Base-by-base conservation (phyloP, 2,888 invertebrate genomes). In the Drosophila quinaria region DNA sequence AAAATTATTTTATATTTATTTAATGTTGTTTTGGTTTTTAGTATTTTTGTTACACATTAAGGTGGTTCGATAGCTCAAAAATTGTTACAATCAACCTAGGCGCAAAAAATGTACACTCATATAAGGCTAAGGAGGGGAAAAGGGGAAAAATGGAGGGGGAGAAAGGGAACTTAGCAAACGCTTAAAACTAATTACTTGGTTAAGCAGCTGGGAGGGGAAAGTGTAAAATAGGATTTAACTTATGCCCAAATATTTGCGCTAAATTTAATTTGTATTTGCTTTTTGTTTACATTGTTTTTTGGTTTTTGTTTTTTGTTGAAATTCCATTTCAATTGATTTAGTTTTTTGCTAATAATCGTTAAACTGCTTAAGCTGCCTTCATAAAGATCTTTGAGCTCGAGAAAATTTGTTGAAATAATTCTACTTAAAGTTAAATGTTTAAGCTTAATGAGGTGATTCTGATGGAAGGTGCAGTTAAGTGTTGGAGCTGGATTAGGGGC, bases 41-140 rank as follows among this genome's bases (percentile, higher is more conserved):
- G 65, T 71, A 54, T 70, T 75, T 78, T 83, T 78, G 90, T 89
- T 90, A 87, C 73, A 86, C 71, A 90, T 84, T 90, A 89, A 90
- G 91, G 91, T 91, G 91, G 91, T 89, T 88, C 87, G 80, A 86
- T 87, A 91, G 91, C 91, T 84, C 86, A 83, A 84, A 84, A 86
- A 78, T 81, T 78, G 66, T 81, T 80, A 72, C 75, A 78, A 78
- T 83, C 72, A 81, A 86, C 75, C 70, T 67, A 86, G 71, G 84
- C 67, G 80, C 77, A 81, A 88, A 86, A 87, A 88, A 81, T 90
- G 74, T 82, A 90, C 74, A 89, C 76, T 81, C 49, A 72, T 60
- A 70, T 81, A 86, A 83, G 81, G 83, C 81, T 83, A 75, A 47
- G 47, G 35, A 35, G 11, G 56, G 71, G 69, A 13, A 3, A 59